Base-by-base conservation (phyloP, 2,888 invertebrate species). In the Eristalis pertinax region DNA sequence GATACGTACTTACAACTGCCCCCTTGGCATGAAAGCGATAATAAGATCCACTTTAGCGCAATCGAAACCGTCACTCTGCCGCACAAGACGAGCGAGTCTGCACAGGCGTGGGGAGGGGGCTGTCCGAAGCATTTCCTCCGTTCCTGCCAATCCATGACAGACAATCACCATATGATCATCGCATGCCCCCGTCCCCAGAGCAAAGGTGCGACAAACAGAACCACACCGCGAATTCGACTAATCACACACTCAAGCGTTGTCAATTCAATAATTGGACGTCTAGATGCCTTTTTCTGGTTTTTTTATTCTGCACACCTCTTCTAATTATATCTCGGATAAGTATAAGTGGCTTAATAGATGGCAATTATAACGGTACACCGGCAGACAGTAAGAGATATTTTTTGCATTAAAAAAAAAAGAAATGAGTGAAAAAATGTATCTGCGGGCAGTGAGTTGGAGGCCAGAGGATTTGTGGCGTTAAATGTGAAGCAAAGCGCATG, bases 311-410 rank as follows among this genome's bases (percentile, higher is more conserved):
- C 60, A 43, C 60, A 43, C 19, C 32, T 62, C 29, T 58, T 76
- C 60, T 43, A 76, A 62, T 76, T 75, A 43, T 58, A 38, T 64
- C 22, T 35, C 32, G 35, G 22, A 19, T 65, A 76, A 76, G 29
- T 32, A 68, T 50, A 50, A 50, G 50, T 50, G 50, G 50, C 62
- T 68, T 76, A 76, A 76, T 68, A 15, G 60, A 24, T 41, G 62
- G 22, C 60, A 68, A 68, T 68, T 76, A 76, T 68, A 76, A 76
- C 76, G 76, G 76, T 76, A 41, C 32, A 24, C 41, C 35, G 67
- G 19, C 38, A 60, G 26, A 1, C n/a, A 50, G n/a, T 5, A 38
- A 26, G 19, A 2, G 65, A 43, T 65, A 32, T 50, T 26, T 26
- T 26, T 62, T 10, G 3, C 1, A 63, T 29, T 26, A 65, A 74